phyloP scores from a whole-genome alignment of 2,113 vertebrate genomes.

The Nyctereutes procyonoides region DNA sequence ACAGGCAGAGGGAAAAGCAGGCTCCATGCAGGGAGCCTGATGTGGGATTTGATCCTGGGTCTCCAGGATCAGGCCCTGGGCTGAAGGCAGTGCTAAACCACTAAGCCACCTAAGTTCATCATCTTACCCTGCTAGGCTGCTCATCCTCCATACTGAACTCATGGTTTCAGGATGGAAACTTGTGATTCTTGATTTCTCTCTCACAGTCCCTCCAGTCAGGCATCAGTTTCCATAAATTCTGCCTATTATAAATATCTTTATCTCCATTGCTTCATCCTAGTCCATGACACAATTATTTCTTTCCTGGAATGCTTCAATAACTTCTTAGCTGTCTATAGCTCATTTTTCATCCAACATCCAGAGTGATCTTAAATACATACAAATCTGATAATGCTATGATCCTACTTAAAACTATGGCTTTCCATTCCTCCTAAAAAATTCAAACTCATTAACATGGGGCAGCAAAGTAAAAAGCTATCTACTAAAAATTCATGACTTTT shows the following conservation, averaged over 20 bases:
- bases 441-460: neutral
- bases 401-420: neutral
- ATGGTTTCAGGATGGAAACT: neutral
- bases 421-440: neutral
- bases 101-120: neutral
- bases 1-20: too few relatives aligned
- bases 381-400: neutral
- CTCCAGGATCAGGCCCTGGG: too few relatives aligned
- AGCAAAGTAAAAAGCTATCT: neutral
- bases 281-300: neutral
- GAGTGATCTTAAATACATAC: conserved; percentile 1
- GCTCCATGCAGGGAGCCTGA: too few relatives aligned
- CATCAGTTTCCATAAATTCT: neutral
- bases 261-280: neutral
- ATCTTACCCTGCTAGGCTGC: neutral
- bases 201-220: neutral
- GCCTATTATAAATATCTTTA: neutral
- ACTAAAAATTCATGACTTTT: neutral
- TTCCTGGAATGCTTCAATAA: neutral
- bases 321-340: neutral
- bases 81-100: too few relatives aligned
- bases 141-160: neutral
- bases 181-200: neutral
- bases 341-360: neutral
- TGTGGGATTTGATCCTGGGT: too few relatives aligned